Conservation (phyloP, 2,888 invertebrate genomes). For the Thymelicus acteon region DNA sequence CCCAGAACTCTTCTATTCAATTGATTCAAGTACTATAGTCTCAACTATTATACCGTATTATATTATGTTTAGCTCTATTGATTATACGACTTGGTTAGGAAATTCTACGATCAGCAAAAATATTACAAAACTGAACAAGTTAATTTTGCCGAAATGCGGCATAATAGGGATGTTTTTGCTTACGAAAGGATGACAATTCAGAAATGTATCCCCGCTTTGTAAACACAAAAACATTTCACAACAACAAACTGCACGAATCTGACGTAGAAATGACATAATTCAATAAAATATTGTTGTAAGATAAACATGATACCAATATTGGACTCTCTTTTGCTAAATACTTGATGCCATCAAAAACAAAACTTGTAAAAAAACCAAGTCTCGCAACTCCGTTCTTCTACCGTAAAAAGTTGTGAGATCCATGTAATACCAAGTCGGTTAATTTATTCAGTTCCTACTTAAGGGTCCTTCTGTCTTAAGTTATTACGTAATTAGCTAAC, state of each 20-base stretch:
- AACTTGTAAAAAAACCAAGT: too few species aligned
- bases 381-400: too few species aligned
- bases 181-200: background rate
- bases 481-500: too few species aligned
- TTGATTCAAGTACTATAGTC: background rate
- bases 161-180: constrained; percentile 10
- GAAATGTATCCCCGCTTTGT: background rate
- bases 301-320: too few species aligned
- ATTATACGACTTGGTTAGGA: background rate
- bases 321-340: too few species aligned
- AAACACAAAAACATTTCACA: constrained; percentile 3
- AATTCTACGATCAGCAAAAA: constrained; percentile 6
- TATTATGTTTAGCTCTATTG: constrained; percentile 10
- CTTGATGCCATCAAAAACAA: too few species aligned
- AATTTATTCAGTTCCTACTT: too few species aligned
- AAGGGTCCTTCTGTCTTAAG: too few species aligned
- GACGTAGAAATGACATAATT: background rate
- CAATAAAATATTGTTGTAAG: too few species aligned
- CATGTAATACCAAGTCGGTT: too few species aligned
- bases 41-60: constrained; percentile 1
- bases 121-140: constrained; percentile 3
- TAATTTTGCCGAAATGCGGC: background rate
- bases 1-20: too few species aligned
- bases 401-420: too few species aligned
- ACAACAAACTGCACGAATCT: background rate